Evolutionary conservation across 2,797 vertebrate species (phyloP), one percentile per base, ranked within the genome.

Genomic region (Eidolon dupreanum): DNA sequence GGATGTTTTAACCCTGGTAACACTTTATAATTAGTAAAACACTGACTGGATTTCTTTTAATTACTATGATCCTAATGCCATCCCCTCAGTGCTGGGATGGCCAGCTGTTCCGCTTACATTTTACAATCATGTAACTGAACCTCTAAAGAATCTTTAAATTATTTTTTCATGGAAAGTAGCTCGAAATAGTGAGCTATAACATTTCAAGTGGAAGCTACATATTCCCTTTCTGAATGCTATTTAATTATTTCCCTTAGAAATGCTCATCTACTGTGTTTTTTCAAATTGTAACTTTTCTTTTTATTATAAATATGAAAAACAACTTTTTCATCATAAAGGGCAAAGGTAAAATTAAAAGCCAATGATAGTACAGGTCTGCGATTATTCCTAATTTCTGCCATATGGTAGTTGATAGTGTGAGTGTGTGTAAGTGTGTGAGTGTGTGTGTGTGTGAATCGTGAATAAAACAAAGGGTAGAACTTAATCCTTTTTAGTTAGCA

Each of bases 401-500:
- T 96, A 96, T 92, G 95, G 84, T 90, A 83, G 31, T 82, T 49
- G 59, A 12, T 36, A 65, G 43, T 78, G 41, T 97, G 5, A 95
- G 96, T 96, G 3, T 53, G 3, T 53, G n/a, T 71, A 84, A 95
- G 97, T 96, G 17, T 41, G 5, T 38, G 17, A 6, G 17, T 73
- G 22, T 73, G 28, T 6, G 1, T 51, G 8, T 26, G 6, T n/a
- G 6, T 55, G 97, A 95, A 94, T 63, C 8, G 22, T 94, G 59
- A 94, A 96, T 97, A 95, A 94, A 98, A 98, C 90, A 97, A 98
- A 98, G 75, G 61, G n/a, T 88, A 97, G 43, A 97, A 86, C 55
- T 97, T 98, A 79, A 75, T 31, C 90, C 92, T 22, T 97, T 97
- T 94, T 13, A 87, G 20, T 22, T 97, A 97, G 96, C 93, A 96